Evolutionary conservation across 2,113 vertebrate species (phyloP).

Genomic region (Psilopsiagon aymara): DNA sequence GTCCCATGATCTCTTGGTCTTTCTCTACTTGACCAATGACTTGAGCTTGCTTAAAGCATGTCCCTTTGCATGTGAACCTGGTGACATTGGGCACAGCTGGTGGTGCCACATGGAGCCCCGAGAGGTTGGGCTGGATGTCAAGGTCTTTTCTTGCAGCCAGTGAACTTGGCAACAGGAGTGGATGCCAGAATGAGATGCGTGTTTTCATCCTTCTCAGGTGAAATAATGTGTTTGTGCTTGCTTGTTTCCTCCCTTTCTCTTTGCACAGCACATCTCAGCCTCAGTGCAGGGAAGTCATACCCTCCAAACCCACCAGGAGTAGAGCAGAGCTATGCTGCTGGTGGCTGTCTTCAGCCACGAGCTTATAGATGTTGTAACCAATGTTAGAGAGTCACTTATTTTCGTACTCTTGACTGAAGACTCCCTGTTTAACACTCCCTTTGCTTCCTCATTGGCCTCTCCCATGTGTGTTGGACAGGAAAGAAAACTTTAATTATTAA

Average conservation of each 20-base stretch:
- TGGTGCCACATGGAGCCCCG: accelerated
- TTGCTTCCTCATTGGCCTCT: background rate
- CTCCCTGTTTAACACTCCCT: background rate
- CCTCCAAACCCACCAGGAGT: background rate
- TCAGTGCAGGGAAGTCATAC: background rate
- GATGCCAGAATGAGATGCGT: accelerated
- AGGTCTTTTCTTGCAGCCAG: background rate
- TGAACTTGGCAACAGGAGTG: background rate
- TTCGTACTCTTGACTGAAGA: background rate
- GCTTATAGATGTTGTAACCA: background rate
- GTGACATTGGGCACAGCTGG: background rate
- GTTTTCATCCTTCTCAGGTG: accelerated
- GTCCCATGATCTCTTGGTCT: accelerated
- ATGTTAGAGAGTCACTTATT: accelerated
- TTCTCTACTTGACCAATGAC: background rate
- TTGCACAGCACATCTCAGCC: accelerated
- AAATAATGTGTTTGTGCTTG: accelerated
- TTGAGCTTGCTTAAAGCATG: background rate
- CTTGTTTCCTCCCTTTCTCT: background rate
- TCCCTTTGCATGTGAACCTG: background rate
- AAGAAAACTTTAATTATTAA: background rate
- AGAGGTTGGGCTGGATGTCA: background rate
- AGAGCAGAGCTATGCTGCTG: background rate
- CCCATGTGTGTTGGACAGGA: background rate
- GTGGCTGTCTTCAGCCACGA: background rate